These are phyloP conservation scores for Elysia crispata DNA, from an alignment of 2,888 invertebrate species.

Conservation along the genomic window DNA sequence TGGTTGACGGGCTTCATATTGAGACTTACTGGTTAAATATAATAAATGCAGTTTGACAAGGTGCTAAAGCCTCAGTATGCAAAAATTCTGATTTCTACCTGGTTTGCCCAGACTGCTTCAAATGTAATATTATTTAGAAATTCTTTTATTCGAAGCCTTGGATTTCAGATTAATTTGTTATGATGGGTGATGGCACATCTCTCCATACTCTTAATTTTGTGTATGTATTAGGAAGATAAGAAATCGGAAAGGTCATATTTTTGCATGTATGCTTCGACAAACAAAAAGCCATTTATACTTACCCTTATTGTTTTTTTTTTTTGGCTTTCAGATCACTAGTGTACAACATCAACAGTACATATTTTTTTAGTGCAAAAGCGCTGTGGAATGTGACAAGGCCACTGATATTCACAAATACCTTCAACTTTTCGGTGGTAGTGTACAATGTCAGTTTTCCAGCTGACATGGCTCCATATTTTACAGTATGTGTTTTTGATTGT, in stretches of 20 bases:
- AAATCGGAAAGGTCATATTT: neutral
- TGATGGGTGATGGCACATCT: too few species aligned
- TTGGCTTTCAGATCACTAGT: conserved; percentile 76
- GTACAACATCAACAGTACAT: conserved; percentile 77
- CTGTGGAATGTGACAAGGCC: conserved; percentile 77
- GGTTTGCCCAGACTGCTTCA: too few species aligned
- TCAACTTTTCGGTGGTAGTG: conserved; percentile 85
- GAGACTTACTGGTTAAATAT: too few species aligned
- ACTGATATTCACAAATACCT: conserved; percentile 85
- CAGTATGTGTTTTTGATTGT: conserved; percentile 78
- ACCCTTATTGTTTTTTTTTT: conserved; percentile 28
- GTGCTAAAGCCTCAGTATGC: too few species aligned
- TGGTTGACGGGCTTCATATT: too few species aligned
- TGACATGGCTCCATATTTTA: conserved; percentile 82
- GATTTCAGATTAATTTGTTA: neutral
- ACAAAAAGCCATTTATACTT: too few species aligned
- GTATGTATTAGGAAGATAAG: neutral
- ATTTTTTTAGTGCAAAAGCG: conserved; percentile 77
- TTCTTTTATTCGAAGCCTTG: neutral
- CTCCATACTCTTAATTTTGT: too few species aligned
- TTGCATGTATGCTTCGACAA: neutral
- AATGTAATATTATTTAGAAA: too few species aligned
- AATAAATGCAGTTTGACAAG: too few species aligned
- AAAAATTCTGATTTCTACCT: too few species aligned
- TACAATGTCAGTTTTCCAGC: conserved; percentile 84